Percentiles rank a stretch among this genome's conserved stretches.
Evolutionary conservation across 1,140 invertebrate genomes (phyloP).

Genomic region (Drosophila ercepeae): DNA sequence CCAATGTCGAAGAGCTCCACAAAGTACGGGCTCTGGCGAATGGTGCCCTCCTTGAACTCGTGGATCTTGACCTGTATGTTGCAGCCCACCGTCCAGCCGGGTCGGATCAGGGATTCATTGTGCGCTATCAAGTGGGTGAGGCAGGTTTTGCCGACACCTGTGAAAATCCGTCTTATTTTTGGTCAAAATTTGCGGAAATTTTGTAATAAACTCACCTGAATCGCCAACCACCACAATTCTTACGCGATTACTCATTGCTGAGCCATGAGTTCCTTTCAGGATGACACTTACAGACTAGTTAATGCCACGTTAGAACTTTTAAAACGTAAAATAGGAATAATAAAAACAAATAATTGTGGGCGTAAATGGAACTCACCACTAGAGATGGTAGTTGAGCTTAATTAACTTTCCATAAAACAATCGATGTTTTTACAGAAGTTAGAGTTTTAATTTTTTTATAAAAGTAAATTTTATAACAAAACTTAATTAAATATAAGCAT

Average conservation of each 20-base stretch:
- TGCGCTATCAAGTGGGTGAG: slow-evolving; percentile 96
- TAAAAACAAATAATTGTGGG: not conserved
- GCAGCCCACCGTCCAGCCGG: slow-evolving; percentile 97
- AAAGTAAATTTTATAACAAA: not conserved
- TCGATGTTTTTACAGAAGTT: not conserved
- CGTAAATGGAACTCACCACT: not conserved
- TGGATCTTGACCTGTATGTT: slow-evolving; percentile 98
- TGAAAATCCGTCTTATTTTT: not conserved
- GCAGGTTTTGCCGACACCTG: slow-evolving; percentile 97
- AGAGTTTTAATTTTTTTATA: not conserved
- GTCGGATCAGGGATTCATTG: slow-evolving; percentile 92
- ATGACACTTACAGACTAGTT: not conserved
- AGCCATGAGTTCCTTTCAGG: not conserved
- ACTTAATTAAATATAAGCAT: not conserved
- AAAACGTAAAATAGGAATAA: not conserved
- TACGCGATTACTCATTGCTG: slow-evolving; percentile 87
- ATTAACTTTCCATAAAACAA: not conserved
- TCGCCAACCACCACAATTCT: slow-evolving; percentile 96
- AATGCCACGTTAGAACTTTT: not conserved
- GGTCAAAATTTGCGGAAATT: not conserved
- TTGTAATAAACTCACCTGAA: slow-evolving; percentile 88
- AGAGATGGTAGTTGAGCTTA: not conserved
- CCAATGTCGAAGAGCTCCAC: slow-evolving; percentile 98
- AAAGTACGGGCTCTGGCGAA: slow-evolving; percentile 95
- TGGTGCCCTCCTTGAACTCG: slow-evolving; percentile 97